These are phyloP conservation scores for Cenopis cana DNA, from an alignment of 2,888 invertebrate species.

Conservation along the genomic window DNA sequence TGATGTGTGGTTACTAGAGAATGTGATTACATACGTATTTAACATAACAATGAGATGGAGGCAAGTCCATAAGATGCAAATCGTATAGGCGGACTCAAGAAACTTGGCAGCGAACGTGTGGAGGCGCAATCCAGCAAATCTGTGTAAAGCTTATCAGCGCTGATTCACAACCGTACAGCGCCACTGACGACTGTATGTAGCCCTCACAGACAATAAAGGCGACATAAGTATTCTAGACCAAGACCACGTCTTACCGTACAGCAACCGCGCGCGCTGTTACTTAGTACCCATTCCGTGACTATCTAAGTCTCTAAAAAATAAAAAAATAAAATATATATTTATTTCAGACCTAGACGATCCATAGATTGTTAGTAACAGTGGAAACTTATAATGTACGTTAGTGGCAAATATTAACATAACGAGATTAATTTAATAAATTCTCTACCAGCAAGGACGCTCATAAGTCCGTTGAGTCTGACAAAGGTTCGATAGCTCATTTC, in stretches of 20 bases:
- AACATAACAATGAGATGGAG: conserved; percentile 61
- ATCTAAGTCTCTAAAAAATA: conserved; percentile 74
- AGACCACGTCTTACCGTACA: conserved; percentile 49
- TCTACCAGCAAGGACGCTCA: too few species aligned
- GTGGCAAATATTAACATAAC: too few species aligned
- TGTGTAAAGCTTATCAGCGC: conserved; percentile 78
- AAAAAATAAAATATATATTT: too few species aligned
- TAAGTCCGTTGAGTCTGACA: conserved; percentile 69
- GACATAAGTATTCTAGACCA: background rate
- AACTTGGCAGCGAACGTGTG: conserved; percentile 75
- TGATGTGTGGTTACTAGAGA: conserved; percentile 5
- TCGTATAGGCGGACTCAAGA: conserved; percentile 72
- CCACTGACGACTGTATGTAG: conserved; percentile 50
- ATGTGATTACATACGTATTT: conserved; percentile 46
- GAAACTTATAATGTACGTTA: too few species aligned
- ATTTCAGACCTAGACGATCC: too few species aligned
- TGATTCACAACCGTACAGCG: conserved; percentile 70
- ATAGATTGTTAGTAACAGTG: too few species aligned
- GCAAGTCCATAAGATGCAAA: conserved; percentile 73
- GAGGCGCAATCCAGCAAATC: conserved; percentile 75
- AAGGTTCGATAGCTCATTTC: conserved; percentile 69
- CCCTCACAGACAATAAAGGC: conserved; percentile 2
- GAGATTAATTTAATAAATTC: too few species aligned
- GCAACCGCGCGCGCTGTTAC: conserved; percentile 60
- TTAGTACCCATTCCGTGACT: conserved; percentile 66